Percentiles rank a stretch among this genome's conserved stretches.
Evolutionary conservation across 2,113 vertebrate genomes (phyloP).

Genomic region (Cyanocitta stelleri): DNA sequence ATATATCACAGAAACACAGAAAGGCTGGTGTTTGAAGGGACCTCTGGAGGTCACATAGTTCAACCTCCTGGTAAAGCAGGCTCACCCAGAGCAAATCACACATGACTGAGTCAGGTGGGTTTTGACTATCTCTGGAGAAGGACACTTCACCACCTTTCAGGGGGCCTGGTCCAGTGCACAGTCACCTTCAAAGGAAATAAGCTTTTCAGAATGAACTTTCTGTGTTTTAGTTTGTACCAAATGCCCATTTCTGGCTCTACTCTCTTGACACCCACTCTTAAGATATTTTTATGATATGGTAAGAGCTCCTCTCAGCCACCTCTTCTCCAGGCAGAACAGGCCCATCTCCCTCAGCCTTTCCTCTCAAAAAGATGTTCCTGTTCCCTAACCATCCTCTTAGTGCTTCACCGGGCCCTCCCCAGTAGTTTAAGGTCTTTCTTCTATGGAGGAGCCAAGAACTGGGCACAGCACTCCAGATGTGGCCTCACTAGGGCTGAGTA

Average conservation of each 20-base stretch:
- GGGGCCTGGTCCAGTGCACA: too few species aligned
- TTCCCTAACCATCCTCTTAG: neutral
- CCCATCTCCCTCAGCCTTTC: neutral
- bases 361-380: neutral
- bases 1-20: neutral
- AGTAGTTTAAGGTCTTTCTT: fast-evolving
- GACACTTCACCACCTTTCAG: neutral
- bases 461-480: neutral
- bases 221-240: neutral
- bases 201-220: neutral
- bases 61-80: neutral
- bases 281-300: neutral
- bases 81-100: neutral
- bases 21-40: neutral
- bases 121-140: neutral
- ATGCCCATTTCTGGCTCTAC: neutral
- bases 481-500: neutral
- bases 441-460: neutral
- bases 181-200: neutral
- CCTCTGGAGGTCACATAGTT: neutral
- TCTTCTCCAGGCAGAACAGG: neutral
- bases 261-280: neutral
- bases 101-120: too few species aligned
- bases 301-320: neutral
- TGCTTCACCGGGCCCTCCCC: neutral